These are phyloP conservation scores for Aphidius colemani DNA, from an alignment of 2,888 invertebrate species.

Conservation along the genomic window DNA sequence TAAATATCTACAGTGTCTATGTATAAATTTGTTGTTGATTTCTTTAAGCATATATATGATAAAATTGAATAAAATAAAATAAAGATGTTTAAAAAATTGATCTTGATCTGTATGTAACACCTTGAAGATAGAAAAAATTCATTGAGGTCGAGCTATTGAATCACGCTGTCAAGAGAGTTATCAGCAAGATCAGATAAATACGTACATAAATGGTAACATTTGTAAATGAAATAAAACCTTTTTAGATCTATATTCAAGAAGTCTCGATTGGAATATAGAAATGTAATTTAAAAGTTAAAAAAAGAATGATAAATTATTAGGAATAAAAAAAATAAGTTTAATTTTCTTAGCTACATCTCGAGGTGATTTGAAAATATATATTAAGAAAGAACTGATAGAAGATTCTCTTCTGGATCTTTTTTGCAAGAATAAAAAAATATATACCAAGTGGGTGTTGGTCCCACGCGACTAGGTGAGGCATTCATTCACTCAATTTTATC, in stretches of 20 bases:
- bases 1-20: too few species aligned
- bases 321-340: not conserved
- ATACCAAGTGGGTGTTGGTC: slow-evolving; percentile 58
- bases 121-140: not conserved
- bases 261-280: not conserved
- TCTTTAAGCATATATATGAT: too few species aligned
- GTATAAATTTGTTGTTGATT: too few species aligned
- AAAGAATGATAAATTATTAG: not conserved
- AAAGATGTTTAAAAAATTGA: too few species aligned
- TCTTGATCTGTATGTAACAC: too few species aligned
- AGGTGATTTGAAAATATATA: too few species aligned
- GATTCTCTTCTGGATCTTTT: too few species aligned
- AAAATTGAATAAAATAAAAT: too few species aligned
- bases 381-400: too few species aligned
- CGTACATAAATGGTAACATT: slow-evolving; percentile 37
- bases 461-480: slow-evolving; percentile 60
- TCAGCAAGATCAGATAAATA: slow-evolving; percentile 40
- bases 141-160: slow-evolving; percentile 16
- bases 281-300: not conserved
- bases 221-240: slow-evolving; percentile 25
- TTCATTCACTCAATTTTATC: slow-evolving; percentile 29
- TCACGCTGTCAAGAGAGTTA: slow-evolving; percentile 28
- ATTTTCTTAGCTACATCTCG: too few species aligned
- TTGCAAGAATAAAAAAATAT: slow-evolving; percentile 22
- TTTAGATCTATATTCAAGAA: slow-evolving; percentile 15